Base-by-base conservation (phyloP, 92 coral and sea anemone genomes). In the Actinostola sp. region DNA sequence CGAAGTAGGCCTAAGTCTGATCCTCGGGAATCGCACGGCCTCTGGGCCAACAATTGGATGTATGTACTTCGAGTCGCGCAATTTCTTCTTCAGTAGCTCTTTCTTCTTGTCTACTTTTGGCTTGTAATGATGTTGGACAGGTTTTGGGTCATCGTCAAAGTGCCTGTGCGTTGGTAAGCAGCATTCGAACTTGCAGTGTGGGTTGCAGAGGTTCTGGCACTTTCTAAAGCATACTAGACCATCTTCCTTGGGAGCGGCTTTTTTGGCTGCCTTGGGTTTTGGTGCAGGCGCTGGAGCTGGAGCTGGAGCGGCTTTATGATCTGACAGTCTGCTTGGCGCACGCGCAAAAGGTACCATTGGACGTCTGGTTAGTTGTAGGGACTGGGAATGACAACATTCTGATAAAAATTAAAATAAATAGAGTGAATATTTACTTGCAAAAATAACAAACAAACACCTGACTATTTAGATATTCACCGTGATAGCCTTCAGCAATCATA, bases 361-460 rank as follows among this genome's bases (percentile, higher is more conserved):
- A 8, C 83, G 82, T 26, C 76, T 63, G 56, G 78, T 74, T n/a
- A 81, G 52, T n/a, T 75, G 58, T 24, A 86, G 15, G 25, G 91
- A 67, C 52, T 81, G 91, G 30, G 91, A 86, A 32, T 83, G 86
- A 30, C 91, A 86, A 33, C 91, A 86, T 23, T 82, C 83, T 81
- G 33, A 12, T 17, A 14, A 27, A 58, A 63, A 36, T 31, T 11
- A 71, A 53, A 51, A 28, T 9, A 49, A 26, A 10, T 42, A 21
- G 58, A 23, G 14, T 39, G 14, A 39, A 39, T 14, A 39, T 39
- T n/a, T n/a, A n/a, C n/a, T n/a, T n/a, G n/a, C n/a, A n/a, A n/a
- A n/a, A n/a, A n/a, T n/a, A n/a, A 39, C 45, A 39, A 14, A 7
- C 45, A 39, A 7, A 7, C 45, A 7, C 8, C 45, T 14, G 8